Conservation (phyloP, 1,140 invertebrate species). For the Gonatopus flavifemur region DNA sequence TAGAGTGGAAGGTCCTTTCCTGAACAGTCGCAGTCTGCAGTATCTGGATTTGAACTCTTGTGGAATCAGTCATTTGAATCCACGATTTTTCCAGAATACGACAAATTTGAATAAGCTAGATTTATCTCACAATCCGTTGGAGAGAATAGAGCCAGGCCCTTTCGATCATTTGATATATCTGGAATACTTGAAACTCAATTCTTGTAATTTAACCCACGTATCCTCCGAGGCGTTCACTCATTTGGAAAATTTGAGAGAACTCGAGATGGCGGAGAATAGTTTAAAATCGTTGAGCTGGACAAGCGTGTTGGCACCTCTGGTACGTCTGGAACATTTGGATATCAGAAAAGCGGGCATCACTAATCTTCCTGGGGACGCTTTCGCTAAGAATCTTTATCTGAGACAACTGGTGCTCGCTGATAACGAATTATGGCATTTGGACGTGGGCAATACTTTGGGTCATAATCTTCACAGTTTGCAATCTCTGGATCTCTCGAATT, state of each 20-base stretch:
- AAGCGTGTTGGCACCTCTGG: constrained; percentile 61
- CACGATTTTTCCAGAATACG: constrained; percentile 68
- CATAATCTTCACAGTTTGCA: constrained; percentile 68
- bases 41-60: constrained; percentile 70
- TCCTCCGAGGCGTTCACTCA: constrained; percentile 61
- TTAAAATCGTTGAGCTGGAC: constrained; percentile 64
- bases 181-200: constrained; percentile 67
- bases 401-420: constrained; percentile 67
- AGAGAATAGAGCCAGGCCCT: constrained; percentile 59
- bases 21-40: constrained; percentile 66
- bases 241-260: constrained; percentile 64
- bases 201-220: constrained; percentile 66
- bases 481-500: constrained; percentile 70
- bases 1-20: constrained; percentile 65
- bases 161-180: constrained; percentile 67
- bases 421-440: constrained; percentile 67
- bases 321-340: constrained; percentile 66
- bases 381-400: constrained; percentile 67
- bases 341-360: constrained; percentile 65
- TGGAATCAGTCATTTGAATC: constrained; percentile 61
- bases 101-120: constrained; percentile 68
- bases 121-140: constrained; percentile 70
- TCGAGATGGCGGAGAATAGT: constrained; percentile 67
- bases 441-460: constrained; percentile 67
- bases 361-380: constrained; percentile 66